Base-by-base conservation (phyloP, 2,797 vertebrate species). In the Tragelaphus oryx region DNA sequence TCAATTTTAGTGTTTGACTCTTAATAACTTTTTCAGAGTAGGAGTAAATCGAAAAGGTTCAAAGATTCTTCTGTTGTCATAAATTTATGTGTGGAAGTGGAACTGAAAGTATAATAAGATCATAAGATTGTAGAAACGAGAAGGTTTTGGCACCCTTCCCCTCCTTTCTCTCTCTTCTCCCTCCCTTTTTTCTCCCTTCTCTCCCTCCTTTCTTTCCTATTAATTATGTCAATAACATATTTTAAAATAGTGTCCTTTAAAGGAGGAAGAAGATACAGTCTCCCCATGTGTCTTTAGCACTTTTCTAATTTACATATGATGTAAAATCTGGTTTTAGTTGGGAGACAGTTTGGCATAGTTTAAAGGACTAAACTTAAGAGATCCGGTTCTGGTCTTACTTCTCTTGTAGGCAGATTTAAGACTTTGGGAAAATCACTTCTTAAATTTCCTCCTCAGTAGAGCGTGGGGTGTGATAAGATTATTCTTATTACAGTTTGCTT, bases 11-110 rank as follows among this genome's bases (percentile, higher is more conserved):
- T 96, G 98, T 98, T 97, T 33, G 3, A 68, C 96, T 97, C 91
- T 96, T 97, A 97, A 96, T 98, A 96, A 97, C 91, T 89, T 86
- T 96, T 98, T 96, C 96, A 95, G 95, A 97, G 78, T 97, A 95
- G 97, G 50, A 86, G 95, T 95, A 97, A 97, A 94, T 97, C 9
- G 1, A 97, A 95, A 94, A 97, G 95, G 76, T 93, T 94, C 94
- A 92, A 91, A 97, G 87, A 91, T 97, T 96, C 93, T 97, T 96
- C 93, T 74, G 65, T 97, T 97, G 95, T 95, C 89, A 95, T 97
- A 97, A 97, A 96, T 97, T 96, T 96, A 28, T 97, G 87, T 97
- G 97, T 96, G 88, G 94, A 97, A 97, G 30, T 90, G 91, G 76
- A 95, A 52, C 76, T 83, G 68, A 86, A 87, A 88, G 60, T 95